Conservation (phyloP, 2,888 invertebrate species). For the Drosophila dives region DNA sequence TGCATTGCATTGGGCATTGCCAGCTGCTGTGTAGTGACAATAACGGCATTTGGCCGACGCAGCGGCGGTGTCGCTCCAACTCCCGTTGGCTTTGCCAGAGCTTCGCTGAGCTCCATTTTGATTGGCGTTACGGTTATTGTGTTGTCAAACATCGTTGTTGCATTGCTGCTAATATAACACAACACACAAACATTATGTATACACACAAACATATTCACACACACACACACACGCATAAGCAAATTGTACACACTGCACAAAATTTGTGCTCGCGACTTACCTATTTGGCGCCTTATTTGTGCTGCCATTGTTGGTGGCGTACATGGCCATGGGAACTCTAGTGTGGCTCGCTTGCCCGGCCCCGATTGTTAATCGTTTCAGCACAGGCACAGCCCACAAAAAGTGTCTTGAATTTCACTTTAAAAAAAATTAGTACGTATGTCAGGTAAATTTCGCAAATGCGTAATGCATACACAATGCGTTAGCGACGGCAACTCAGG, state of each 20-base stretch:
- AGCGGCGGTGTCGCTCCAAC: conserved; percentile 31
- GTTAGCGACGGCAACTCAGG: conserved; percentile 45
- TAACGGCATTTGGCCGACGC: conserved; percentile 58
- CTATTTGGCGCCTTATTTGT: conserved; percentile 78
- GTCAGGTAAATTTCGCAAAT: conserved; percentile 62
- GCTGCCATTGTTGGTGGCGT: conserved; percentile 74
- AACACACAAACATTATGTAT: conserved; percentile 9
- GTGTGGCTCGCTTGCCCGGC: conserved; percentile 25
- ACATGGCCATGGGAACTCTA: conserved; percentile 61
- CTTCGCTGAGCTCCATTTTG: conserved; percentile 57
- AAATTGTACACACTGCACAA: conserved; percentile 51
- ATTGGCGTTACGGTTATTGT: conserved; percentile 73
- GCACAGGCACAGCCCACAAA: conserved; percentile 21
- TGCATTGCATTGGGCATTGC: conserved; percentile 45
- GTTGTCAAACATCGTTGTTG: conserved; percentile 70
- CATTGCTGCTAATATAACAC: conserved; percentile 44
- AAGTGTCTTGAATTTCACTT: conserved; percentile 40
- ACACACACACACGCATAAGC: conserved; percentile 5
- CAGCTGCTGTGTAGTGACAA: conserved; percentile 52
- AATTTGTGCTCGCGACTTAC: conserved; percentile 42
- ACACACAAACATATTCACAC: conserved; percentile 3
- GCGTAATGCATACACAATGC: conserved; percentile 72
- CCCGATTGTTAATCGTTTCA: conserved; percentile 28
- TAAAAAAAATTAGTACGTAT: conserved; percentile 24
- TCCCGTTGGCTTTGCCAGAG: conserved; percentile 46